These are phyloP conservation scores for Phalera bucephala DNA, from an alignment of 2,888 invertebrate genomes.

Conservation along the genomic window DNA sequence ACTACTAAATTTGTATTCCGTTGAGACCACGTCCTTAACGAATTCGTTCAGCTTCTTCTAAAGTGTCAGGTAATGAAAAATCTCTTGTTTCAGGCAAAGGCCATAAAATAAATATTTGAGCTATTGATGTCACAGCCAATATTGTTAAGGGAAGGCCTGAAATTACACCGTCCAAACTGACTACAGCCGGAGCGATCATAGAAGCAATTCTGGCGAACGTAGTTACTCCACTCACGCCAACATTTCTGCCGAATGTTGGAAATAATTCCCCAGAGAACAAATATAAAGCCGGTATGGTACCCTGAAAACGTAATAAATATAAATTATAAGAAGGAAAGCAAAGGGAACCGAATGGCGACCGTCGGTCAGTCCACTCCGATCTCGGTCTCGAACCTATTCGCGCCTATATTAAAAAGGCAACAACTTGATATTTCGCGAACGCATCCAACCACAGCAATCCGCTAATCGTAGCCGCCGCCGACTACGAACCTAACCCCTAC, in stretches of 20 bases:
- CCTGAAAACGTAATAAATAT: conserved; percentile 63
- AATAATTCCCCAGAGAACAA: conserved; percentile 90
- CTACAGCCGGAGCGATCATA: conserved; percentile 80
- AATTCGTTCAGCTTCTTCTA: conserved; percentile 72
- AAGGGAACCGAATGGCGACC: no score
- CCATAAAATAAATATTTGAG: conserved; percentile 55
- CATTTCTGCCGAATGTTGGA: conserved; percentile 90
- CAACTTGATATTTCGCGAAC: no score
- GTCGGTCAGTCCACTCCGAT: no score
- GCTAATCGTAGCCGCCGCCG: no score
- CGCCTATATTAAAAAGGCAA: no score
- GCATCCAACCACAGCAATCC: no score
- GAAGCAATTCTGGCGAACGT: conserved; percentile 91
- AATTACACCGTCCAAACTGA: conserved; percentile 48
- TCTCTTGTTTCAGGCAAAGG: conserved; percentile 76
- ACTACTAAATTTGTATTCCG: no score
- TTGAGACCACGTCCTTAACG: no score
- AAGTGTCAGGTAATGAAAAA: conserved; percentile 73
- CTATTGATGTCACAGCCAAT: conserved; percentile 49
- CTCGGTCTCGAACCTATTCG: no score
- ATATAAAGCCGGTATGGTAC: conserved; percentile 84
- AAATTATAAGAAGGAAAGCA: no score
- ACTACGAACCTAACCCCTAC: no score
- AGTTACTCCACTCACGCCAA: conserved; percentile 88
- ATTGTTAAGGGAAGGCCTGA: conserved; percentile 56